A percentile compares a stretch with the other conserved stretches of the same genome.
Conservation (phyloP, 2,113 vertebrate species). For the Grammomys surdaster region DNA sequence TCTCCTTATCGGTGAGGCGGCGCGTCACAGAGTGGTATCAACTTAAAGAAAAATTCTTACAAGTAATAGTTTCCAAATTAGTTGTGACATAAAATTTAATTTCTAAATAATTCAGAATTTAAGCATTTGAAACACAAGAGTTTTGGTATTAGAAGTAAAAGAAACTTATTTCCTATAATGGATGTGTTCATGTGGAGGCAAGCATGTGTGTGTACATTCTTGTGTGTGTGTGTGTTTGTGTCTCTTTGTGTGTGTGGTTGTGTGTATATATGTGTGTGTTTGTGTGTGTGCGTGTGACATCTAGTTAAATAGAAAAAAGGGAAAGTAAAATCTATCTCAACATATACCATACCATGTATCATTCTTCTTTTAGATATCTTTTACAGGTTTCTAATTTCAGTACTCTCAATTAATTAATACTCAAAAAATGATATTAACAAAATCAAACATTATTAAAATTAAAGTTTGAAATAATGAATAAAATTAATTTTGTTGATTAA, state of each 20-base stretch:
- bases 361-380: neutral
- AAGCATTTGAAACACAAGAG: neutral
- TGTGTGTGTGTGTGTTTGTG: neutral
- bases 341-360: neutral
- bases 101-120: neutral
- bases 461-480: neutral
- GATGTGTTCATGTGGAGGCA: neutral
- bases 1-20: no score
- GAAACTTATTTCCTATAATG: neutral
- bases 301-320: neutral
- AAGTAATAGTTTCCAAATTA: neutral
- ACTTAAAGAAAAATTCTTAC: neutral
- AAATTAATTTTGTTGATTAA: conserved; percentile 12
- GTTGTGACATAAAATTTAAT: neutral
- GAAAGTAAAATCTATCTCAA: neutral
- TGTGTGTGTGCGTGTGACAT: neutral
- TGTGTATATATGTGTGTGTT: no score
- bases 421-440: neutral
- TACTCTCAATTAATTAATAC: neutral
- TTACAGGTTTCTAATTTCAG: neutral
- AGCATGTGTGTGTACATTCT: neutral
- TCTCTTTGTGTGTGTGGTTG: neutral
- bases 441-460: neutral
- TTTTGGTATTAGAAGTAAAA: neutral
- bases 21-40: neutral